Percentiles rank a stretch among this genome's conserved stretches.
phyloP scores from a whole-genome alignment of 2,113 vertebrate genomes.

The Tursiops truncatus region DNA sequence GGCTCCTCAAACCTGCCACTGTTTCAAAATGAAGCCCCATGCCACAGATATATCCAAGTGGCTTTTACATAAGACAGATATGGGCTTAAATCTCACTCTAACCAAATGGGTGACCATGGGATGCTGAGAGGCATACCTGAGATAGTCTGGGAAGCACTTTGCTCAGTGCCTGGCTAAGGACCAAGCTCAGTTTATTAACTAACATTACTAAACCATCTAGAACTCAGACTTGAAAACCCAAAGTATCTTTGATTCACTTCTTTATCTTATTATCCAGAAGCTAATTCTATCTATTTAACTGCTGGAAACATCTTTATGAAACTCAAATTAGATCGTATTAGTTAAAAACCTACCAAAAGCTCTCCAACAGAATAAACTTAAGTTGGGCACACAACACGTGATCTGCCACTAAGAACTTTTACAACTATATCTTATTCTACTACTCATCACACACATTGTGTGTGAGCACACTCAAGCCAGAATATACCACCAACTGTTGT shows the following conservation, averaged over 20 bases:
- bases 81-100: neutral
- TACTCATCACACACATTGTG: neutral
- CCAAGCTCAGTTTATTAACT: neutral
- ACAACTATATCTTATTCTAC: neutral
- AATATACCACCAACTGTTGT: neutral
- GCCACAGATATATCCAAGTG: neutral
- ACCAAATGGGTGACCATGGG: neutral
- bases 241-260: neutral
- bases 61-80: neutral
- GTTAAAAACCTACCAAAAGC: constrained; percentile 35
- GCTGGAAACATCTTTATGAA: constrained; percentile 15
- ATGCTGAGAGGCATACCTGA: neutral
- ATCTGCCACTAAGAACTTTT: neutral
- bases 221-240: constrained; percentile 3
- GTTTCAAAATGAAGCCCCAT: neutral
- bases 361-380: neutral
- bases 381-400: neutral
- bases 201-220: neutral
- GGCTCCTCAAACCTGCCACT: neutral
- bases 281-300: neutral
- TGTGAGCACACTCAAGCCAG: neutral
- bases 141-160: constrained; percentile 2
- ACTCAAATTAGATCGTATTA: constrained; percentile 7
- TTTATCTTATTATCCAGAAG: neutral
- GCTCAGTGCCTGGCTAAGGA: neutral